phyloP scores from a whole-genome alignment of 2,797 vertebrate genomes.

The Phylloscopus collybita region DNA sequence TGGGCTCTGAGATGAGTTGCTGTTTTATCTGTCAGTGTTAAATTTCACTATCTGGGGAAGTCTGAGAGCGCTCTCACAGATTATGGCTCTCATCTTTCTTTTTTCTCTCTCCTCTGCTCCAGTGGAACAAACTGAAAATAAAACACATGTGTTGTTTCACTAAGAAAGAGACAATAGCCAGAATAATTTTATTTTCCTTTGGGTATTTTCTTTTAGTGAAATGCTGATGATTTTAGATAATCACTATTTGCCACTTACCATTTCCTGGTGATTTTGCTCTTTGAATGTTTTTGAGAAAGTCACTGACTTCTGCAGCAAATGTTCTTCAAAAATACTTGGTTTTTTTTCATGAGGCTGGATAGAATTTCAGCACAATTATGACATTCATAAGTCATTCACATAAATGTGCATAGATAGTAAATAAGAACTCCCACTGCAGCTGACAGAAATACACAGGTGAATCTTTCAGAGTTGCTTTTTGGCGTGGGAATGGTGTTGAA shows the following conservation, averaged over 20 bases:
- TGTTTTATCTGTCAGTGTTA: conserved; percentile 14
- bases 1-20: conserved; percentile 21
- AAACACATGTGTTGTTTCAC: neutral
- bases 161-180: neutral
- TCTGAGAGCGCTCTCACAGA: neutral
- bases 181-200: neutral
- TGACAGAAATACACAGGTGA: neutral
- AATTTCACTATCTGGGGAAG: neutral
- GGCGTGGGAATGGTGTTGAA: neutral
- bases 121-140: conserved; percentile 13
- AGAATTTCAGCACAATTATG: neutral
- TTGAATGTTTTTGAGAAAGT: neutral
- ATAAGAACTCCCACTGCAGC: neutral
- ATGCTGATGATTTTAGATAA: conserved; percentile 18
- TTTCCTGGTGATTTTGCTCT: neutral
- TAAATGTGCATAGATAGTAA: neutral
- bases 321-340: neutral
- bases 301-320: neutral
- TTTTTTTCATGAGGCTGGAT: neutral
- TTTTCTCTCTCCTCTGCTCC: neutral
- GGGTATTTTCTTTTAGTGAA: neutral
- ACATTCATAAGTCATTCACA: neutral
- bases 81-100: conserved; percentile 9
- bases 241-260: neutral
- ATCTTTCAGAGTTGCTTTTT: neutral